Evolutionary conservation across 2,888 invertebrate genomes (phyloP), one percentile per base, ranked within the genome.

Genomic region (Epirrhoe alternata): DNA sequence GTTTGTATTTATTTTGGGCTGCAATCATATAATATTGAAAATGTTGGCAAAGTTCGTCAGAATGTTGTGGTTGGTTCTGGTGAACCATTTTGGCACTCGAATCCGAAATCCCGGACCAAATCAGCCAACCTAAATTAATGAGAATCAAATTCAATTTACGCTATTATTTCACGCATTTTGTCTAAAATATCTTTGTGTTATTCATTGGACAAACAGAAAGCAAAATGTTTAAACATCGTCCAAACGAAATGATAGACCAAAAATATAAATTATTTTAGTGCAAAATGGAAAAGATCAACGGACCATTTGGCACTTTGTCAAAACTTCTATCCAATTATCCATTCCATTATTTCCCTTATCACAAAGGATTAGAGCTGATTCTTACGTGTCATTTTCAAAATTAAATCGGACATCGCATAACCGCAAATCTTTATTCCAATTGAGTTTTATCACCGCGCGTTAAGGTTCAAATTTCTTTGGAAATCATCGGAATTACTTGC

Each of bases 281-380:
- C 68, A 70, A 72, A 74, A 68, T 72, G 71, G 17, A 67, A 71
- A 70, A 62, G 61, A 68, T 66, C 58, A 60, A 62, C 70, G 68
- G 35, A 66, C 74, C 72, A 72, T 72, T 74, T 74, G 74, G 74
- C 74, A 61, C 31, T 45, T 66, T 70, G 66, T 74, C 74, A 74
- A 74, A 74, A 60, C 64, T 66, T 67, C 69, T 56, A 69, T 65
- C 57, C 59, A 54, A 65, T 52, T 42, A 54, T 24, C 64, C 30
- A 10, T 45, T 33, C 61, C 53, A 62, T 66, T 62, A 59, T 62
- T 58, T 50, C 7, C 69, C 59, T 42, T 71, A 70, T 66, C 47
- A 8, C 64, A n/a, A n/a, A 33, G 31, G 31, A 35, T 17, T 64
- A 64, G 31, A 50, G 68, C 49, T 56, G 50, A 70, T 59, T 69